A percentile compares a stretch with the other conserved stretches of the same genome.
Conservation (phyloP, 2,113 vertebrate species). For the Meleagris gallopavo region DNA sequence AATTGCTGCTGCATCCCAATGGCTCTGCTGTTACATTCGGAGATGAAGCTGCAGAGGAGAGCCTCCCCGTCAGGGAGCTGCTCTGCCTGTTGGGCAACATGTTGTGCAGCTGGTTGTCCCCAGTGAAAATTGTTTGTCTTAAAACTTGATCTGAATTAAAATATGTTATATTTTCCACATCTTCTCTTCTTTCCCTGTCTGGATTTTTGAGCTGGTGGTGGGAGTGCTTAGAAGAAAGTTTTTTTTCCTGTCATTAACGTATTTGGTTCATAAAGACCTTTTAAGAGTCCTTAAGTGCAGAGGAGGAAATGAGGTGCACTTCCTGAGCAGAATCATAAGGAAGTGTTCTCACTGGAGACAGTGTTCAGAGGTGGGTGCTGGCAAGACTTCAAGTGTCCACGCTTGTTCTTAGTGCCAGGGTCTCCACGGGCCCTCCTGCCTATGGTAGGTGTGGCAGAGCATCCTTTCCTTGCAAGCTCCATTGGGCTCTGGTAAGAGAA, state of each 20-base stretch:
- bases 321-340: constrained; percentile 51
- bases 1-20: neutral
- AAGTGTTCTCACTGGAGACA: constrained; percentile 59
- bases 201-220: neutral
- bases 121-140: constrained; percentile 2
- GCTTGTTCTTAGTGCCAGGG: constrained; percentile 64
- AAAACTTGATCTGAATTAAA: constrained; percentile 37
- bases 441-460: neutral
- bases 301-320: neutral
- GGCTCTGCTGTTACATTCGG: neutral
- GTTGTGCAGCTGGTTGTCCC: neutral
- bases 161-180: neutral
- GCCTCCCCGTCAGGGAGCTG: neutral
- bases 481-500: constrained; percentile 58
- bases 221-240: neutral
- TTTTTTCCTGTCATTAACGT: neutral
- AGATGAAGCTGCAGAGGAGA: neutral
- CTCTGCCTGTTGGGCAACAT: constrained; percentile 3
- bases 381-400: constrained; percentile 59
- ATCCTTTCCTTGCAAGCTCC: constrained; percentile 18
- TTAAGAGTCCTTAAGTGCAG: neutral
- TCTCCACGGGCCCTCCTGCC: constrained; percentile 63
- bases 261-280: neutral
- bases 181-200: neutral
- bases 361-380: constrained; percentile 58